Conservation (phyloP, 2,797 vertebrate genomes). For the Benthosema pterotum region DNA sequence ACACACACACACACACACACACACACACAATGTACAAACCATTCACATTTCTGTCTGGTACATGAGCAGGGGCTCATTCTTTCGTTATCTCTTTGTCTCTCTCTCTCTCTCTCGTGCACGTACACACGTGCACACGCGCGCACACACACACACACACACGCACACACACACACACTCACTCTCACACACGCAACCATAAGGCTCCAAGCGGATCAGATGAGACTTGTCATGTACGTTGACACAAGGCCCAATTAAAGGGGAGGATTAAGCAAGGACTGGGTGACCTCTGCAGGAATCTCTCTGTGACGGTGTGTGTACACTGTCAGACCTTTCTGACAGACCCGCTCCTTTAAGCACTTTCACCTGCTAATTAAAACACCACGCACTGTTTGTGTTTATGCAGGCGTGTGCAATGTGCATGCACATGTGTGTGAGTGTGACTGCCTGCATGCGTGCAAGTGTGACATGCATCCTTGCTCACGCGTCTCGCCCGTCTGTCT, state of each 20-base stretch:
- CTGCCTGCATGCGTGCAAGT: conserved; percentile 3
- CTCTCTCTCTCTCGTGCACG: not conserved
- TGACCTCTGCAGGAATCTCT: conserved; percentile 84
- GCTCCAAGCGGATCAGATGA: conserved; percentile 79
- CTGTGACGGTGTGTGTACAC: conserved; percentile 77
- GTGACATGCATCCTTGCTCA: not conserved
- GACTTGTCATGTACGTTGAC: conserved; percentile 80
- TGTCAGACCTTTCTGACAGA: conserved; percentile 77
- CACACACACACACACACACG: conserved; percentile 11
- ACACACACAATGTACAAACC: conserved; percentile 9
- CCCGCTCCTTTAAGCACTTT: conserved; percentile 81
- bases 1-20: no score
- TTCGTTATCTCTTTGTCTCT: not conserved
- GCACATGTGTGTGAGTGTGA: not conserved
- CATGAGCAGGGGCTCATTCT: conserved; percentile 18
- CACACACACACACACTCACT: conserved; percentile 3
- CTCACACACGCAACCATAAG: conserved; percentile 22
- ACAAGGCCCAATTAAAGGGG: conserved; percentile 84
- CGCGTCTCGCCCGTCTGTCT: not conserved
- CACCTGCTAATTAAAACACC: conserved; percentile 84
- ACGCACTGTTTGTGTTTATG: conserved; percentile 13
- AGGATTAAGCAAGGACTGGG: conserved; percentile 83
- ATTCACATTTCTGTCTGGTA: conserved; percentile 32
- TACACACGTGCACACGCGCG: not conserved
- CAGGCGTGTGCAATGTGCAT: not conserved